Percentiles rank a stretch among this genome's conserved stretches.
Conservation (phyloP, 1,140 invertebrate species). For the Steinernema feltiae region DNA sequence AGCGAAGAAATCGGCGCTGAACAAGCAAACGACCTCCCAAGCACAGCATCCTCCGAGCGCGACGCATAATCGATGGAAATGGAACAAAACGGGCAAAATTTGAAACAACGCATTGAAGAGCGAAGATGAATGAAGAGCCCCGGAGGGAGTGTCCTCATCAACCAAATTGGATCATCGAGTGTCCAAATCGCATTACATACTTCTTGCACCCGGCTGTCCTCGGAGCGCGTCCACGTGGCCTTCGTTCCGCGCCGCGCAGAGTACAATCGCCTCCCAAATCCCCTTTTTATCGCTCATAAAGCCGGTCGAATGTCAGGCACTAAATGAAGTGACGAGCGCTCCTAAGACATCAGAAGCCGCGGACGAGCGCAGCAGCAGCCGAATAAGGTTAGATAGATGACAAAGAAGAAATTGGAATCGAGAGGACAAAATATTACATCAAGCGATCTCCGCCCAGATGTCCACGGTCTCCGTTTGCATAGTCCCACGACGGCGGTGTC, state of each 20-base stretch:
- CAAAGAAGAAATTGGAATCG: slow-evolving; percentile 9
- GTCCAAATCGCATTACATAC: not conserved
- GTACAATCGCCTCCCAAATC: too few species aligned
- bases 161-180: not conserved
- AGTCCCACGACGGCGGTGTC: slow-evolving; percentile 3
- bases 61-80: too few species aligned
- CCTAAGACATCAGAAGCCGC: not conserved
- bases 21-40: too few species aligned
- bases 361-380: not conserved
- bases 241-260: not conserved
- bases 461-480: slow-evolving; percentile 13
- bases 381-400: not conserved
- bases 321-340: too few species aligned
- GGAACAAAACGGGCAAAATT: not conserved
- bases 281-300: too few species aligned
- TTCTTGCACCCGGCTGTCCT: not conserved
- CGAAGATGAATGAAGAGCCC: slow-evolving; percentile 10
- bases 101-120: not conserved
- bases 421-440: slow-evolving; percentile 10
- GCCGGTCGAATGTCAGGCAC: too few species aligned
- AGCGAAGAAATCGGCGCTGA: not conserved
- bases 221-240: not conserved
- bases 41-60: too few species aligned
- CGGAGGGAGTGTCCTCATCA: not conserved
- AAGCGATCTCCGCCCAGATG: slow-evolving; percentile 3